A percentile compares a stretch with the other conserved stretches of the same genome.
phyloP scores from a whole-genome alignment of 2,888 invertebrate species.

The Actias luna region DNA sequence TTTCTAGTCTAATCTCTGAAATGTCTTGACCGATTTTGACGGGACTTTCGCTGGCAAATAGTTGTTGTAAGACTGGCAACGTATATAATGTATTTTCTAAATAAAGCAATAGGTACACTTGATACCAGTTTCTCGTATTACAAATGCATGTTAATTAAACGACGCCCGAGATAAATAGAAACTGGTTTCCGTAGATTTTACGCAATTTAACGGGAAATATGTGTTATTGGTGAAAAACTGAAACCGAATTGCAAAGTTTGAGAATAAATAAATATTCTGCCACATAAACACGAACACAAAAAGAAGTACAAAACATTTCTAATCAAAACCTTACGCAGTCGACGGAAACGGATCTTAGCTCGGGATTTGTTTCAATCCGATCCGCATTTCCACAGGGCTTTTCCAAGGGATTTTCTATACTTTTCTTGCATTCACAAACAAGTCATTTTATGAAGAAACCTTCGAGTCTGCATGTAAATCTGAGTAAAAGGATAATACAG shows the following conservation, averaged over 20 bases:
- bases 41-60: too few relatives aligned
- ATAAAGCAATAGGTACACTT: too few relatives aligned
- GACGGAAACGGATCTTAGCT: background rate
- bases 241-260: background rate
- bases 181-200: background rate
- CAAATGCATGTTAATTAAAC: background rate
- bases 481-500: background rate
- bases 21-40: too few relatives aligned
- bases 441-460: background rate
- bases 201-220: background rate
- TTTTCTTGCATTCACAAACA: conserved; percentile 3
- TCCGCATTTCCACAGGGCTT: background rate
- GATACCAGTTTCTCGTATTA: background rate
- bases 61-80: too few relatives aligned
- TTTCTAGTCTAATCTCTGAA: too few relatives aligned
- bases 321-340: background rate
- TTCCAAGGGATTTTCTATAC: background rate
- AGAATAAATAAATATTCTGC: background rate
- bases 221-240: background rate
- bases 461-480: background rate
- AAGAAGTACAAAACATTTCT: background rate
- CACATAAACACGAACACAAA: background rate
- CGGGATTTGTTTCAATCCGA: conserved; percentile 5
- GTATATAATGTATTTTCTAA: too few relatives aligned
- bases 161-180: background rate